These are phyloP conservation scores for Crotalus helleri DNA, from an alignment of 2,113 vertebrate genomes.

Conservation along the genomic window DNA sequence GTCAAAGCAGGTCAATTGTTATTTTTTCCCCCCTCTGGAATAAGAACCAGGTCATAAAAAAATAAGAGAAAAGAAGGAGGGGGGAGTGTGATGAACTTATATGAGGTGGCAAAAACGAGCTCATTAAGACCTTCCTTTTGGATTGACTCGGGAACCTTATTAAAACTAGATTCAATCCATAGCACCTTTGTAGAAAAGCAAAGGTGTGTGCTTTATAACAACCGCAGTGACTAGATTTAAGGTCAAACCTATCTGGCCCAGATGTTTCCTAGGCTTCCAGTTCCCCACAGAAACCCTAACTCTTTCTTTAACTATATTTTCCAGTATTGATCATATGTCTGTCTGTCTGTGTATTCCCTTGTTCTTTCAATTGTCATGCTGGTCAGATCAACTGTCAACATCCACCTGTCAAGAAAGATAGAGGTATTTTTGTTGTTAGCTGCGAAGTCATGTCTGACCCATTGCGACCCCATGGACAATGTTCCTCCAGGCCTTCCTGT, in stretches of 20 bases:
- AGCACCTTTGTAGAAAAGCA: constrained; percentile 18
- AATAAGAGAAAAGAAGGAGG: constrained; percentile 23
- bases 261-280: constrained; percentile 27
- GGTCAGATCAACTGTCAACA: background rate
- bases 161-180: constrained; percentile 47
- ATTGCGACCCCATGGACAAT: too few species aligned
- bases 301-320: constrained; percentile 45
- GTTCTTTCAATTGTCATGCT: background rate
- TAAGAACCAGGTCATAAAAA: background rate
- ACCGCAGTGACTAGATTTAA: constrained; percentile 40
- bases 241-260: constrained; percentile 41
- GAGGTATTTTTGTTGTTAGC: too few species aligned
- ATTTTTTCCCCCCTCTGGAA: background rate
- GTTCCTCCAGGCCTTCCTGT: too few species aligned
- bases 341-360: constrained; percentile 8
- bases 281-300: constrained; percentile 33
- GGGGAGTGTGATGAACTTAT: background rate
- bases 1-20: background rate
- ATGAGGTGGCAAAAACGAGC: constrained; percentile 26
- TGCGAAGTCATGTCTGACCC: too few species aligned
- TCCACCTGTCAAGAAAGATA: background rate
- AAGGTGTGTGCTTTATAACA: constrained; percentile 42
- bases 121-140: constrained; percentile 59
- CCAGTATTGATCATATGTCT: background rate
- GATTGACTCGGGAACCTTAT: constrained; percentile 51